Evolutionary conservation across 2,113 vertebrate species (phyloP), one percentile per base, ranked within the genome.

Genomic region (Malurus cyaneus): DNA sequence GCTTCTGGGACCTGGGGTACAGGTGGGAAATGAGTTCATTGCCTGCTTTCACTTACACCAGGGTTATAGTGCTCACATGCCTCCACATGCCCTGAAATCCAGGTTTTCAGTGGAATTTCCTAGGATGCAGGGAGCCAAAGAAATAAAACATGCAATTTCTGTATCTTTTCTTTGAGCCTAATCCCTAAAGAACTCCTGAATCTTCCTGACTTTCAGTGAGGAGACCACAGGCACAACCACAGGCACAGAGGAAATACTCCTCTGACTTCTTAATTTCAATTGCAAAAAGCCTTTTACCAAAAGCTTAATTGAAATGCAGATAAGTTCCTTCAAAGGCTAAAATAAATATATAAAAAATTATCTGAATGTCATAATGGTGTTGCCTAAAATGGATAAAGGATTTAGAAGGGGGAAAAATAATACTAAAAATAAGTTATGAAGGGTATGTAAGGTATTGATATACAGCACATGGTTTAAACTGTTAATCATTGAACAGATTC

Each of bases 401-500:
- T 96, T 97, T 82, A 72, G 85, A 82, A 94, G 86, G 57, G 69
- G 57, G 44, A 17, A 54, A 79, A 95, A 90, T 46, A 69, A 69
- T 74, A 84, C 89, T 92, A 92, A 87, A 95, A 97, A 95, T 92
- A 94, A 96, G 97, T 90, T 76, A 74, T 70, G 86, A 91, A 91
- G 95, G 72, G 83, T 96, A 96, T 94, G 89, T 70, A 86, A 95
- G 94, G 89, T 96, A 88, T 91, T 97, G 96, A 96, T 93, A 93
- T 20, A 86, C 77, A 96, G 88, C 93, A 97, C 96, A 95, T 74
- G 93, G 94, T 85, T 94, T 81, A 95, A 94, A 96, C 93, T 92
- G 86, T 93, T 96, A 88, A 96, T 95, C 96, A 96, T 85, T 80
- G 93, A 95, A 87, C 72, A 88, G 94, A 97, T 93, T 96, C 97